Base-by-base conservation (phyloP, 2,113 vertebrate genomes). In the Rattus rattus region DNA sequence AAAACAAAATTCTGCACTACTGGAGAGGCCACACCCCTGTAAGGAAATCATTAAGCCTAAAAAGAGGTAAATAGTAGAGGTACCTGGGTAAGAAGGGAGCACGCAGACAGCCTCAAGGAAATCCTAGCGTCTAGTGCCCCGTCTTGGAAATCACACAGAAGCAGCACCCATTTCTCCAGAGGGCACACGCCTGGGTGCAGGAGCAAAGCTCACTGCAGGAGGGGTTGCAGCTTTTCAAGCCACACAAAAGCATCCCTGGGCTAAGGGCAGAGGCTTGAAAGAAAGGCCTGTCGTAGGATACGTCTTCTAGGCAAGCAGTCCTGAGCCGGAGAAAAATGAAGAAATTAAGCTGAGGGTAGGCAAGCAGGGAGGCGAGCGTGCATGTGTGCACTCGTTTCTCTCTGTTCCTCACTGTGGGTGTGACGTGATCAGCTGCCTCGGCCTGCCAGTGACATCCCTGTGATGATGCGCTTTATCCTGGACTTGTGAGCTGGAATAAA, bases 111-210 rank as follows among this genome's bases (percentile, higher is more conserved):
- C 22, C 39, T 59, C 6, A 24, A 75, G 8, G 43, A 61, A 39
- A 72, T 17, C 19, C 30, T 36, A 9, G 24, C 6, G 3, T 22
- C 30, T 26, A 49, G 20, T 36, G 20, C 26, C 36, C 20, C 10
- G 4, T 17, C 39, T 7, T 33, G 30, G 39, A 39, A 0, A n/a
- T 20, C 26, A 19, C 0, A 39, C 1, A 28, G n/a, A 52, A 28
- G 28, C 26, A 7, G 22, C 4, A 1, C 0, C 59, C 61, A 30
- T 5, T 9, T 47, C 56, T 59, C 47, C 3, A 0, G 0, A n/a
- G 2, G 33, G 11, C 49, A 16, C 28, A 30, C 49, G 52, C 12
- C 28, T 7, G 4, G 19, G 0, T n/a, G 1, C 73, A 47, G 75
- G 63, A 26, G 33, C 11, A 61, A 72, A 88, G 59, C 10, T 19